Evolutionary conservation across 2,797 vertebrate species (phyloP).

Genomic region (Microctenopoma stevenorrisi): DNA sequence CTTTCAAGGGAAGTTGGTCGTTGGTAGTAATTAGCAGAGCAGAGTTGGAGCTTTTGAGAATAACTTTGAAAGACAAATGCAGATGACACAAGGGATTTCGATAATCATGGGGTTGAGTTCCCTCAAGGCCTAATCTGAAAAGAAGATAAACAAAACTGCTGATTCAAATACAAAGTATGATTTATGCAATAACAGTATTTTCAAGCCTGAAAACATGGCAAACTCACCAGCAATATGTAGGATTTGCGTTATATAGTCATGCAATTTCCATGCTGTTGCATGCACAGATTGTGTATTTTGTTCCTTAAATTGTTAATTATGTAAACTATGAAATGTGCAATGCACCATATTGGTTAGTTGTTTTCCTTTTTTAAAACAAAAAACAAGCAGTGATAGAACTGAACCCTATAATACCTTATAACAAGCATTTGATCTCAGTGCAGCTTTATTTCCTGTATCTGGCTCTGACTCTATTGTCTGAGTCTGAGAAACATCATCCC

Average conservation of each 20-base stretch:
- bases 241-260: conserved; percentile 3
- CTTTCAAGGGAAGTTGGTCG: conserved; percentile 75
- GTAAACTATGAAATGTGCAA: conserved; percentile 4
- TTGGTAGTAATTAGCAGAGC: conserved; percentile 74
- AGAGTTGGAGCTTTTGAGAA: conserved; percentile 72
- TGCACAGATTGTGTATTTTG: background rate
- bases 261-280: conserved; percentile 1
- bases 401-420: conserved; percentile 38
- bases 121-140: conserved; percentile 78
- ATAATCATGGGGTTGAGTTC: conserved; percentile 77
- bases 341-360: background rate
- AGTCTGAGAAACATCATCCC: conserved; percentile 62
- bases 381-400: background rate
- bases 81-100: conserved; percentile 78
- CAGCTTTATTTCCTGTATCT: conserved; percentile 70
- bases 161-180: conserved; percentile 68
- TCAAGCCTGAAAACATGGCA: conserved; percentile 35
- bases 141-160: conserved; percentile 80
- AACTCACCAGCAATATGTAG: conserved; percentile 5
- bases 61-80: conserved; percentile 80
- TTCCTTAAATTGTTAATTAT: background rate
- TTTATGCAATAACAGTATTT: conserved; percentile 58
- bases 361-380: conserved; percentile 3
- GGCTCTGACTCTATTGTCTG: conserved; percentile 47
- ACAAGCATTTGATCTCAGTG: conserved; percentile 37